Conservation (phyloP, 2,888 invertebrate species). For the Cryptocheilus praepositus region DNA sequence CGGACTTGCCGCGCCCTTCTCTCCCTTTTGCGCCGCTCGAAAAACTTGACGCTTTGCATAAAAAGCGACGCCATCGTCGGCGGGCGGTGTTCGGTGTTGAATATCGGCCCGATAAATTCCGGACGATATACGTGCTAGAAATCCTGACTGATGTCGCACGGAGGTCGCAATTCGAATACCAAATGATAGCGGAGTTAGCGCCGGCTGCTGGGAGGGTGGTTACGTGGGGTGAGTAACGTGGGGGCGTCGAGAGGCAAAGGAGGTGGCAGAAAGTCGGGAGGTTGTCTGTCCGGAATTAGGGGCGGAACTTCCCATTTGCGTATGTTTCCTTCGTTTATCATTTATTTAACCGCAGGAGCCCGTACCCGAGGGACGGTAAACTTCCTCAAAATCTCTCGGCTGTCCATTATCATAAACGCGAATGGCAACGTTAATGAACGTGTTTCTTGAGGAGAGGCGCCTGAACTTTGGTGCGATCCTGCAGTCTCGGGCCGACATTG, state of each 20-base stretch:
- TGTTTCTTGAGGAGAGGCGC: too few species aligned
- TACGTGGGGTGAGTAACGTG: background rate
- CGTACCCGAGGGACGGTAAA: too few species aligned
- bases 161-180: conserved; percentile 43
- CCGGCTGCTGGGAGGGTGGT: conserved; percentile 16
- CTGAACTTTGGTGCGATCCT: too few species aligned
- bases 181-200: conserved; percentile 32
- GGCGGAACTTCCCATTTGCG: conserved; percentile 11
- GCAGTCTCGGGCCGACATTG: too few species aligned
- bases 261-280: background rate
- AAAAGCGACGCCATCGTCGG: conserved; percentile 25
- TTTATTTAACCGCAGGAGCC: conserved; percentile 16
- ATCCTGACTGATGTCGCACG: conserved; percentile 41
- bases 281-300: conserved; percentile 13
- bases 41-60: conserved; percentile 47
- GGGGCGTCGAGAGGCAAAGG: conserved; percentile 8
- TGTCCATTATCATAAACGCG: too few species aligned
- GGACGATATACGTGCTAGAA: conserved; percentile 49
- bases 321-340: conserved; percentile 23
- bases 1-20: conserved; percentile 19
- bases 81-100: conserved; percentile 36
- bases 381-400: too few species aligned
- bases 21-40: conserved; percentile 16
- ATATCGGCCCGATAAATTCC: conserved; percentile 43
- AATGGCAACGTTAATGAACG: too few species aligned